Conservation (phyloP, 2,113 vertebrate genomes). For the Charina bottae region DNA sequence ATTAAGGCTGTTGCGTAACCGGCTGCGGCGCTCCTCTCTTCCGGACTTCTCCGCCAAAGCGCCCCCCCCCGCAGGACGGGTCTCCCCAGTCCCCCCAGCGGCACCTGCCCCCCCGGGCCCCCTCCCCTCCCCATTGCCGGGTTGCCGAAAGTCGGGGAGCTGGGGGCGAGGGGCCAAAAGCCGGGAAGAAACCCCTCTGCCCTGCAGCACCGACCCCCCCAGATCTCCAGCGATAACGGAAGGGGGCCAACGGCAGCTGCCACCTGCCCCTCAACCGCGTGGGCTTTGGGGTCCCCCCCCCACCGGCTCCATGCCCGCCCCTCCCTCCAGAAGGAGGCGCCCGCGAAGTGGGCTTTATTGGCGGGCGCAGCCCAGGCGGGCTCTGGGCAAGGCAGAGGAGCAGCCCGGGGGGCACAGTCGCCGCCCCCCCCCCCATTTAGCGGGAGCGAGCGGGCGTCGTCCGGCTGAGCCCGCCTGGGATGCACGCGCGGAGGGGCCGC, state of each 20-base stretch:
- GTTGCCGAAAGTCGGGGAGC: neutral
- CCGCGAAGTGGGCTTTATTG: too few relatives aligned
- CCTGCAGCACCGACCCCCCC: too few relatives aligned
- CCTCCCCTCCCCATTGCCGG: too few relatives aligned
- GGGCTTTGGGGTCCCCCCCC: too few relatives aligned
- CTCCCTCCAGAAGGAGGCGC: too few relatives aligned
- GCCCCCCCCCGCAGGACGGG: conserved; percentile 67
- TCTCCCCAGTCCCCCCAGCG: neutral
- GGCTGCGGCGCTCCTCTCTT: conserved; percentile 82
- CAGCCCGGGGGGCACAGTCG: too few relatives aligned
- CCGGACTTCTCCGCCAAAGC: conserved; percentile 85
- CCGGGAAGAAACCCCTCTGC: too few relatives aligned
- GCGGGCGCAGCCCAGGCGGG: too few relatives aligned
- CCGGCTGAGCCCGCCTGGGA: neutral
- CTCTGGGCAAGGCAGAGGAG: neutral
- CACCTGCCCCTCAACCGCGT: too few relatives aligned
- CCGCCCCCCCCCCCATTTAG: neutral
- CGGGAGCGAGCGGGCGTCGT: neutral
- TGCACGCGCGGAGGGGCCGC: neutral
- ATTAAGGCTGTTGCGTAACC: conserved; percentile 98
- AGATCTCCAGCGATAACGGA: too few relatives aligned
- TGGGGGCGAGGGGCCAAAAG: rapidly evolving
- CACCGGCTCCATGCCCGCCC: too few relatives aligned
- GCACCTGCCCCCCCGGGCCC: neutral
- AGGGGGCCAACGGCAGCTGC: too few relatives aligned